Evolutionary conservation across 2,888 invertebrate species (phyloP).

Genomic region (Endotricha flammealis): DNA sequence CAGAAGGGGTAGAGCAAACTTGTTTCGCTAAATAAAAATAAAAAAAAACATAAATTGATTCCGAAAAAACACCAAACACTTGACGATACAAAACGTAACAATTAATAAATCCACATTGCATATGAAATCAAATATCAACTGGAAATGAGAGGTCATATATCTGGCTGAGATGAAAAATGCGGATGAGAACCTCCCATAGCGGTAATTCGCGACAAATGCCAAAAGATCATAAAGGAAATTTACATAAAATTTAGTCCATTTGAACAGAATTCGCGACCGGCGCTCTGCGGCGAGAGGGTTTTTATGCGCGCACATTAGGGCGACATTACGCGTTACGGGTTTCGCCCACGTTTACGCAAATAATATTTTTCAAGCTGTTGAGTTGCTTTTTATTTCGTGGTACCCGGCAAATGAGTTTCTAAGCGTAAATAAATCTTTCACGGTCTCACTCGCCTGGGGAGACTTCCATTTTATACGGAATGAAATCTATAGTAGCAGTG

Average conservation of each 20-base stretch:
- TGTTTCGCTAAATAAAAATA: too few relatives aligned
- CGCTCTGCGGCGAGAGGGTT: conserved; percentile 33
- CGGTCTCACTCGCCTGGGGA: conserved; percentile 32
- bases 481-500: conserved; percentile 4
- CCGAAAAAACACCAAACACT: too few relatives aligned
- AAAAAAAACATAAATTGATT: too few relatives aligned
- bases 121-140: conserved; percentile 8
- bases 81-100: too few relatives aligned
- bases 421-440: conserved; percentile 64
- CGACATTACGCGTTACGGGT: conserved; percentile 45
- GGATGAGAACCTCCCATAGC: conserved; percentile 30
- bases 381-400: conserved; percentile 61
- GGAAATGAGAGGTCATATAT: conserved; percentile 7
- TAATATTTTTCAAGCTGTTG: conserved; percentile 70
- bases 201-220: conserved; percentile 53
- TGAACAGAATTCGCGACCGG: conserved; percentile 45
- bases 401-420: conserved; percentile 64
- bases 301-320: conserved; percentile 60
- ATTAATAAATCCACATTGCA: too few relatives aligned
- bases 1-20: too few relatives aligned
- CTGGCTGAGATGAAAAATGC: conserved; percentile 37
- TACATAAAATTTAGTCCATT: conserved; percentile 59
- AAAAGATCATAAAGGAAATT: conserved; percentile 56
- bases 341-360: conserved; percentile 43
- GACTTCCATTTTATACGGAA: conserved; percentile 32